A percentile compares a stretch with the other conserved stretches of the same genome.
Evolutionary conservation across 2,888 invertebrate species (phyloP).

Genomic region (Agrenia bidenticulata): DNA sequence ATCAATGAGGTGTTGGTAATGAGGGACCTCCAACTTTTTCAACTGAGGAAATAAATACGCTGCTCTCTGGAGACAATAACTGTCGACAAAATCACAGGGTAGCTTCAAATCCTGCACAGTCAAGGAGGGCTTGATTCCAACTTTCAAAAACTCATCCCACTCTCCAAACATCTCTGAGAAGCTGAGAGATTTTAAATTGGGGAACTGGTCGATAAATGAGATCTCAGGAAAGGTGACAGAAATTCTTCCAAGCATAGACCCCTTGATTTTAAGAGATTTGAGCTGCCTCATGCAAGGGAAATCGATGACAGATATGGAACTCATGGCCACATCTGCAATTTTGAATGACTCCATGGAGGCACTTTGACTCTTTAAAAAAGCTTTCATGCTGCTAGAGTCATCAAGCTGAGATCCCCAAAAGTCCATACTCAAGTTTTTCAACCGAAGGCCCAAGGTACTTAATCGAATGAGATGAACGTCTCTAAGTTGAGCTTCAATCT

Average conservation of each 20-base stretch:
- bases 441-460: constrained; percentile 29
- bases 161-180: constrained; percentile 38
- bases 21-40: constrained; percentile 38
- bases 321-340: constrained; percentile 44
- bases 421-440: constrained; percentile 31
- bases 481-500: constrained; percentile 42
- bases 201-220: constrained; percentile 40
- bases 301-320: constrained; percentile 30
- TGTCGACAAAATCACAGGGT: constrained; percentile 41
- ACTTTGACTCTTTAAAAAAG: constrained; percentile 38
- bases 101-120: constrained; percentile 42
- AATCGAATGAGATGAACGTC: constrained; percentile 34
- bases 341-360: constrained; percentile 26
- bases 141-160: constrained; percentile 43
- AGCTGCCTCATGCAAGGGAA: constrained; percentile 41
- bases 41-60: constrained; percentile 40
- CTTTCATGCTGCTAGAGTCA: constrained; percentile 16
- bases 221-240: constrained; percentile 39
- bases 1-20: constrained; percentile 26
- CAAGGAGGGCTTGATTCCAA: constrained; percentile 35
- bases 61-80: constrained; percentile 27
- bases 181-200: constrained; percentile 31
- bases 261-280: constrained; percentile 37
- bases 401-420: constrained; percentile 42
- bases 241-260: constrained; percentile 41